Conservation (phyloP, 2,888 invertebrate genomes). For the Linnaemya vulpina region DNA sequence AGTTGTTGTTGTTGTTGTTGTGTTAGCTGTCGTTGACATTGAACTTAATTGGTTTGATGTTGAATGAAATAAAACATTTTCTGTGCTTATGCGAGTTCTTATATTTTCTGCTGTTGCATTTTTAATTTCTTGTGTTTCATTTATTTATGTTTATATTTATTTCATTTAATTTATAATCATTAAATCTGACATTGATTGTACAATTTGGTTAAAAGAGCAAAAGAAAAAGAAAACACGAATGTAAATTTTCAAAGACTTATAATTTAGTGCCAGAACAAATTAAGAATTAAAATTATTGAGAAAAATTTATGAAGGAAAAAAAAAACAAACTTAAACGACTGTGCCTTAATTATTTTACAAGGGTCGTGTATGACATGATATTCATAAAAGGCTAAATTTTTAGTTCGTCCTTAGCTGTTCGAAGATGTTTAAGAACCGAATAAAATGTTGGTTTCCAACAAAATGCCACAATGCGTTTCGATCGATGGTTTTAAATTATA, state of each 20-base stretch:
- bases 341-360: background rate
- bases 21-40: slow-evolving; percentile 44
- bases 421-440: background rate
- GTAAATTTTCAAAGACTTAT: slow-evolving; percentile 63
- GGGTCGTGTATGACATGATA: slow-evolving; percentile 6
- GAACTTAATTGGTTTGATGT: slow-evolving; percentile 55
- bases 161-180: slow-evolving; percentile 70
- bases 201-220: slow-evolving; percentile 57
- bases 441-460: background rate
- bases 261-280: slow-evolving; percentile 65
- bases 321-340: background rate
- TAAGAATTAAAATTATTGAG: slow-evolving; percentile 22
- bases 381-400: background rate
- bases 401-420: background rate
- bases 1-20: slow-evolving; percentile 9
- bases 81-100: background rate
- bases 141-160: slow-evolving; percentile 55
- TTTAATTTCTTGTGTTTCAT: slow-evolving; percentile 15
- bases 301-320: slow-evolving; percentile 10
- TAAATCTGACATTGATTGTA: slow-evolving; percentile 71
- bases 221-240: slow-evolving; percentile 9
- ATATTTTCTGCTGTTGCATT: background rate
- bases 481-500: slow-evolving; percentile 17
- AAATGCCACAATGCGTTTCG: background rate
- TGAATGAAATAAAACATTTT: slow-evolving; percentile 53